Conservation (phyloP, 2,113 vertebrate species). For the Phyllostomus discolor region DNA sequence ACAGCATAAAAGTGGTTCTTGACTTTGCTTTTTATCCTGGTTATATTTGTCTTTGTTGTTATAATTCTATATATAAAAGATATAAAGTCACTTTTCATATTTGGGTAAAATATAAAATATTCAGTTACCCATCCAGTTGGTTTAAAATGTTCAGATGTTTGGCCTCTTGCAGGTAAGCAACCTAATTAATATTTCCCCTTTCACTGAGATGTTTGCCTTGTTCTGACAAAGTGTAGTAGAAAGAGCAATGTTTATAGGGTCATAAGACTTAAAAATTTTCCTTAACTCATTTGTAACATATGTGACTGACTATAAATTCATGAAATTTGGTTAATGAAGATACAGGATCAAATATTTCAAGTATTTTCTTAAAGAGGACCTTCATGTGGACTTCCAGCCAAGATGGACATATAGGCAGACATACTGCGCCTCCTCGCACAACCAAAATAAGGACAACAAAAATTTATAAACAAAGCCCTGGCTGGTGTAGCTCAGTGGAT, state of each 20-base stretch:
- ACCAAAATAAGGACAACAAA: too few species aligned
- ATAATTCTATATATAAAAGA: not conserved
- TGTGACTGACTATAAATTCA: not conserved
- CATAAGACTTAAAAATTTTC: conserved; percentile 9
- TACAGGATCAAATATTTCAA: not conserved
- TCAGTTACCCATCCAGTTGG: not conserved
- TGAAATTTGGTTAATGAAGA: not conserved
- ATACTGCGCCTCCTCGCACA: too few species aligned
- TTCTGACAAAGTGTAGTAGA: conserved; percentile 47
- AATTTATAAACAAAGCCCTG: too few species aligned
- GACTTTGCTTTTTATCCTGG: not conserved
- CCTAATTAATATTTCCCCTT: conserved; percentile 44
- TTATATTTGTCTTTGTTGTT: not conserved
- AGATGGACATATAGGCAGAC: too few species aligned
- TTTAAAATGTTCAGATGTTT: conserved; percentile 53
- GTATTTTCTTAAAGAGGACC: not conserved
- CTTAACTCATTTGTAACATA: not conserved
- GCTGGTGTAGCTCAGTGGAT: too few species aligned
- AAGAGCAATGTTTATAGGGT: not conserved
- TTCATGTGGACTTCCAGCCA: too few species aligned
- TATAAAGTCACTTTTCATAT: not conserved
- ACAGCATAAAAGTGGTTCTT: not conserved
- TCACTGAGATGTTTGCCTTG: conserved; percentile 18
- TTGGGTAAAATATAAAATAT: conserved; percentile 11
- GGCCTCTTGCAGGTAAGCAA: not conserved